Percentiles rank a stretch among this genome's conserved stretches.
These are phyloP conservation scores for Isurus oxyrinchus DNA, from an alignment of 2,113 vertebrate species.

Conservation along the genomic window DNA sequence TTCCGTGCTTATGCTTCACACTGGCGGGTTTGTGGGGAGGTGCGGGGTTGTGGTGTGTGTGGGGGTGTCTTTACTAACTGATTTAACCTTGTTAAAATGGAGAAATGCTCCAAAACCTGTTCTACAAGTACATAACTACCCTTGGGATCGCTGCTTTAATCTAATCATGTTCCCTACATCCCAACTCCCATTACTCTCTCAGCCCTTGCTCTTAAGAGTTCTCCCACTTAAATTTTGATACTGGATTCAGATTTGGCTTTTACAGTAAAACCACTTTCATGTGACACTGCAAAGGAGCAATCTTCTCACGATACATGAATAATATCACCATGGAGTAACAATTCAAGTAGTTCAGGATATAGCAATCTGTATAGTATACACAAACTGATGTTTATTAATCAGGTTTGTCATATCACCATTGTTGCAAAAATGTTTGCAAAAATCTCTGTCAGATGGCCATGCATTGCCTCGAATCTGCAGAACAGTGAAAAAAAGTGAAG, in stretches of 20 bases:
- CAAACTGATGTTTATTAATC: not conserved
- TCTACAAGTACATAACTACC: not conserved
- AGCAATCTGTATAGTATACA: not conserved
- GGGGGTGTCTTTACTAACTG: not conserved
- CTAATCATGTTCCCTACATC: not conserved
- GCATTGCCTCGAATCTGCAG: no score
- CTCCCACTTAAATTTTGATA: not conserved
- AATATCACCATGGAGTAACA: not conserved
- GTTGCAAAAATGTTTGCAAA: not conserved
- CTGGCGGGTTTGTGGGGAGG: not conserved
- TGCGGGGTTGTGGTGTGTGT: no score
- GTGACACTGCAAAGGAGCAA: not conserved
- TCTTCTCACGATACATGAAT: not conserved
- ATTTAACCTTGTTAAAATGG: not conserved
- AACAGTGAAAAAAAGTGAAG: not conserved
- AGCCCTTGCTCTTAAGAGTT: not conserved
- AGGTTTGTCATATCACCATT: not conserved
- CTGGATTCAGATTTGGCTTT: not conserved
- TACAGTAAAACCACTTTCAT: not conserved
- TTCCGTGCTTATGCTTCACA: not conserved
- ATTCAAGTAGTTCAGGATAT: not conserved
- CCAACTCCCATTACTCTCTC: not conserved
- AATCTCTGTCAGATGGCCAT: not conserved
- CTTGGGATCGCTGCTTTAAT: not conserved
- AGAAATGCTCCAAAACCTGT: not conserved